phyloP scores from a whole-genome alignment of 2,888 invertebrate genomes.

The Melanostoma scalare region DNA sequence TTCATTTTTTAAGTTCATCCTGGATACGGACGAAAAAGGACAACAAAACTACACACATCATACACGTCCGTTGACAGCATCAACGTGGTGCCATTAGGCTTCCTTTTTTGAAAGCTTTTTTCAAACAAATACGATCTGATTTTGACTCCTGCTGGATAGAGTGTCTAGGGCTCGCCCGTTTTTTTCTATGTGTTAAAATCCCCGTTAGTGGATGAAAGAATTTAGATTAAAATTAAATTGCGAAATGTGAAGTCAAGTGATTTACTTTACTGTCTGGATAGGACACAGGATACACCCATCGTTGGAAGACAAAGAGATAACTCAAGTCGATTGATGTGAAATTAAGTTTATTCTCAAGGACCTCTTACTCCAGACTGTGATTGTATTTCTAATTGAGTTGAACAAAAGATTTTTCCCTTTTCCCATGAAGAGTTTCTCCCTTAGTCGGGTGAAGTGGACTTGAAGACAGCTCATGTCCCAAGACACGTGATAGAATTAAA shows the following conservation, averaged over 20 bases:
- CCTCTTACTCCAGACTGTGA: conserved; percentile 6
- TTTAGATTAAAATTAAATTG: conserved; percentile 65
- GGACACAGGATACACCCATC: conserved; percentile 20
- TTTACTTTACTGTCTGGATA: conserved; percentile 50
- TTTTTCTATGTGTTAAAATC: conserved; percentile 31
- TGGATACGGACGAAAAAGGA: background rate
- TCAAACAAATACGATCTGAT: conserved; percentile 6
- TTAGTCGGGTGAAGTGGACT: conserved; percentile 26
- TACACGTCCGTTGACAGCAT: background rate
- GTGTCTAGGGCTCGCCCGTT: conserved; percentile 10
- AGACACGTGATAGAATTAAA: conserved; percentile 19
- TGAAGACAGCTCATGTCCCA: conserved; percentile 2
- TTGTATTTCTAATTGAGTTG: conserved; percentile 40
- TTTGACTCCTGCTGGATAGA: background rate
- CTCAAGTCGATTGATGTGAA: conserved; percentile 33
- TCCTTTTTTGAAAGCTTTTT: conserved; percentile 1
- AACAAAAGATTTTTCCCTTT: conserved; percentile 21
- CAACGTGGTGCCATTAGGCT: background rate
- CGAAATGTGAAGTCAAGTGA: conserved; percentile 62
- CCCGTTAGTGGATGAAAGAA: conserved; percentile 45
- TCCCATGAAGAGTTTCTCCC: background rate
- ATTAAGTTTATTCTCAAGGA: conserved; percentile 28
- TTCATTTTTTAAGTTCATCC: conserved; percentile 32
- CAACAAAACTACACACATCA: conserved; percentile 11
- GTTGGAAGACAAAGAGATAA: conserved; percentile 11